Conservation (phyloP, 2,113 vertebrate genomes). For the Thryonomys swinderianus region DNA sequence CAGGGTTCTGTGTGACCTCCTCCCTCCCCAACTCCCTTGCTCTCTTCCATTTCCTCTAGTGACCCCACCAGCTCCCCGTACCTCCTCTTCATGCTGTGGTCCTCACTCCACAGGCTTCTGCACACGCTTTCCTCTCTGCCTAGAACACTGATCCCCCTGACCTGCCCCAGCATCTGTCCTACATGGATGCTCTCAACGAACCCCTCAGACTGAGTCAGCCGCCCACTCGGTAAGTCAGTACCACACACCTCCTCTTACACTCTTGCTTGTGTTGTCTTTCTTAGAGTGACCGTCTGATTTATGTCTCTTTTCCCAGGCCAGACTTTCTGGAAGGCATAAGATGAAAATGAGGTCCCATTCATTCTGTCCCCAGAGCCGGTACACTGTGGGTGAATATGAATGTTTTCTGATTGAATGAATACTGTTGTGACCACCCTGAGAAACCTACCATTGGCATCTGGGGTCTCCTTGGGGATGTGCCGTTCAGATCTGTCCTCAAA, state of each 20-base stretch:
- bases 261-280: background rate
- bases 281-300: background rate
- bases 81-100: background rate
- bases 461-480: too few relatives aligned
- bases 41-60: background rate
- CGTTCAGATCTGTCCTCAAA: background rate
- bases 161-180: background rate
- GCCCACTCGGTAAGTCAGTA: background rate
- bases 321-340: background rate
- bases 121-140: background rate
- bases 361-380: background rate
- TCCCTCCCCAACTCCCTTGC: background rate
- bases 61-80: background rate
- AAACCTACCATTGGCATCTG: background rate
- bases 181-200: background rate
- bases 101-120: background rate
- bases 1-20: background rate
- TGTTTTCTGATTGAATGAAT: slow-evolving; percentile 1
- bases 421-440: background rate
- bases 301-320: background rate
- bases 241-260: background rate
- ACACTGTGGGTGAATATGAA: background rate
- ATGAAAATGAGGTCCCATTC: background rate
- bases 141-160: background rate
- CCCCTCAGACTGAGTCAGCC: too few relatives aligned